Evolutionary conservation across 2,888 invertebrate species (phyloP).

Genomic region (Baronia brevicornis): DNA sequence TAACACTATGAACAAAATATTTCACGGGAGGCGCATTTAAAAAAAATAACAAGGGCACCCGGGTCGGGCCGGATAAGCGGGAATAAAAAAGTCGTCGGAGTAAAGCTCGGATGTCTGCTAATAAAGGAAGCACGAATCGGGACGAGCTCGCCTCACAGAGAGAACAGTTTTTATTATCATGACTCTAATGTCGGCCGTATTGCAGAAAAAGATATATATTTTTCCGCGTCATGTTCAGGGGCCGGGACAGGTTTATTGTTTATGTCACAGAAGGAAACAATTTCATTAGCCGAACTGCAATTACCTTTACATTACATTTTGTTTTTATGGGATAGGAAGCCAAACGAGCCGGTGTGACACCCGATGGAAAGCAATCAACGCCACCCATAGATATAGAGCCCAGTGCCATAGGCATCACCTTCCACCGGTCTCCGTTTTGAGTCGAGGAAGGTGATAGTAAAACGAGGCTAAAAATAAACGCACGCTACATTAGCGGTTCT

Average conservation of each 20-base stretch:
- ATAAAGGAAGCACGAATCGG: constrained; percentile 60
- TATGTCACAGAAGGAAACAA: constrained; percentile 7
- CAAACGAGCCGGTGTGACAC: too few species aligned
- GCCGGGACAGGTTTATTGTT: constrained; percentile 18
- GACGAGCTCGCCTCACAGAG: constrained; percentile 36
- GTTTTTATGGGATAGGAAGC: too few species aligned
- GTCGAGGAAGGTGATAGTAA: too few species aligned
- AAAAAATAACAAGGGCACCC: constrained; percentile 29
- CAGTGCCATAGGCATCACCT: too few species aligned
- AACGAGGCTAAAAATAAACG: too few species aligned
- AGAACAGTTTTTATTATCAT: constrained; percentile 56
- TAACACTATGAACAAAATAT: constrained; percentile 22
- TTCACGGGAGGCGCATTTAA: constrained; percentile 22
- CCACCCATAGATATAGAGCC: too few species aligned
- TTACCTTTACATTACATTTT: too few species aligned
- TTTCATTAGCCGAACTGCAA: too few species aligned
- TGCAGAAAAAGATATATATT: constrained; percentile 30
- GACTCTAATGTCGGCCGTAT: constrained; percentile 51
- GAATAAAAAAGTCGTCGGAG: constrained; percentile 65
- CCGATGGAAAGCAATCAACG: too few species aligned
- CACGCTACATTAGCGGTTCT: too few species aligned
- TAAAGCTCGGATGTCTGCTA: constrained; percentile 57
- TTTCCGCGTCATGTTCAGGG: constrained; percentile 14
- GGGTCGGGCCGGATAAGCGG: constrained; percentile 39
- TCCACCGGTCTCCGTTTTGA: too few species aligned